Evolutionary conservation across 37 sponge, comb jelly and placozoan species (phyloP), one percentile per base, ranked within the genome.

Genomic region (Chondrosia reniformis): DNA sequence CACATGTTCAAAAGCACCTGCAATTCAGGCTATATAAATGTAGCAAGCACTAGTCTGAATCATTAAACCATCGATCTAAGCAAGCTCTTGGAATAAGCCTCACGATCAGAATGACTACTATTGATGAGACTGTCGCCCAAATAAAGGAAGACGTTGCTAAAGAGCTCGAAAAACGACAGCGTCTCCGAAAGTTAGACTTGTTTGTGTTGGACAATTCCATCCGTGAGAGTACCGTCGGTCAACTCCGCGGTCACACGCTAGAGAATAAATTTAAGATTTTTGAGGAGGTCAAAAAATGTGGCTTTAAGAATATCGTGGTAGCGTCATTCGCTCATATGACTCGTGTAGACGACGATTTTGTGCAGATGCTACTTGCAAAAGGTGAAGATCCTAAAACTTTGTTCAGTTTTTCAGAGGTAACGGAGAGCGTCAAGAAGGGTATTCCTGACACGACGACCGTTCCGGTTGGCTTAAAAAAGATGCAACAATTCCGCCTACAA

Each of bases 141-240:
- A 41, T 74, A 4, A 43, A 40, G 8, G 9, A 32, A 13, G 75
- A 3, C 21, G 49, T 28, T 12, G 9, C 43, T 3, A 31, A 74
- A 74, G 17, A 55, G 3, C 46, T 30, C n/a, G 9, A 57, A 37
- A 81, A 89, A 76, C 77, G 78, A 49, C 41, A 86, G 61, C 21
- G 76, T 1, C 77, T 93, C 30, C 33, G 45, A 33, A 44, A 86
- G 19, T 28, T 94, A 64, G 94, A 94, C 39, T 77, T 79, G 44
- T 87, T 94, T 45, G 76, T 86, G 0, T 65, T 94, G 55, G 94
- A 94, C 83, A 94, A 94, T 69, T 94, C 94, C 40, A 44, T 94
- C 17, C 84, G 94, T 1, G 94, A 94, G 77, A 94, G 90, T 56
- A 89, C 94, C 4, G 90, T 94, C 17, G 94, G 90, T 0, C 87